Conservation (phyloP, 1,140 invertebrate species). For the Neocloeon triangulifer region DNA sequence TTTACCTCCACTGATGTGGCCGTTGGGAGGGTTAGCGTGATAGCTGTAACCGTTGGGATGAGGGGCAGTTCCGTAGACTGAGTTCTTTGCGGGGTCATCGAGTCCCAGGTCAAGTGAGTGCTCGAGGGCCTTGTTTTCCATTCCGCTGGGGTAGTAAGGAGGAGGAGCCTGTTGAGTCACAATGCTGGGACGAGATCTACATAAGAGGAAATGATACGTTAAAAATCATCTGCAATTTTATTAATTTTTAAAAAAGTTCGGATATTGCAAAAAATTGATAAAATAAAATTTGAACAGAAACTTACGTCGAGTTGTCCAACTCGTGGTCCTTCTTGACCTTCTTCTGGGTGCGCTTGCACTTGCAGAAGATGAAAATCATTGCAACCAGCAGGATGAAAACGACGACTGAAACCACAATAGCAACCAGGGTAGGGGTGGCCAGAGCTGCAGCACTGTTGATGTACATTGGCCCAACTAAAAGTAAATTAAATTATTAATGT, state of each 20-base stretch:
- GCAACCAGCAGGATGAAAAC: constrained; percentile 55
- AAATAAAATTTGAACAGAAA: constrained; percentile 8
- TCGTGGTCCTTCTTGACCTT: constrained; percentile 78
- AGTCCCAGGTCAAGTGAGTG: constrained; percentile 60
- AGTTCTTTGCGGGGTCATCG: constrained; percentile 53
- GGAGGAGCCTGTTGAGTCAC: constrained; percentile 57
- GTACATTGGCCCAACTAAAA: constrained; percentile 50
- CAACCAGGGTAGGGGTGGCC: constrained; percentile 53
- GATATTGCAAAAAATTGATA: neutral
- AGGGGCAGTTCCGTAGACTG: constrained; percentile 33
- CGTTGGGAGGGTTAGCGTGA: constrained; percentile 25
- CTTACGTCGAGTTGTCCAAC: constrained; percentile 51
- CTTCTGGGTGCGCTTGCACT: constrained; percentile 56
- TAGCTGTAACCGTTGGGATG: constrained; percentile 66
- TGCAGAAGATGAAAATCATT: constrained; percentile 61
- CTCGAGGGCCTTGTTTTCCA: constrained; percentile 79
- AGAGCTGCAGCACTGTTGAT: constrained; percentile 51
- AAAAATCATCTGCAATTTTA: constrained; percentile 4
- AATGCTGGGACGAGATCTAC: constrained; percentile 42
- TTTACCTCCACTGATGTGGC: constrained; percentile 44
- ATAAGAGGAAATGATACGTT: constrained; percentile 8
- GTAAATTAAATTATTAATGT: constrained; percentile 7
- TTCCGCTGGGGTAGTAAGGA: constrained; percentile 56
- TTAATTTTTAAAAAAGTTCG: neutral
- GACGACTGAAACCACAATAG: constrained; percentile 55